These are phyloP conservation scores for Onychomys leucogaster DNA, from an alignment of 2,797 vertebrate genomes.

Conservation along the genomic window DNA sequence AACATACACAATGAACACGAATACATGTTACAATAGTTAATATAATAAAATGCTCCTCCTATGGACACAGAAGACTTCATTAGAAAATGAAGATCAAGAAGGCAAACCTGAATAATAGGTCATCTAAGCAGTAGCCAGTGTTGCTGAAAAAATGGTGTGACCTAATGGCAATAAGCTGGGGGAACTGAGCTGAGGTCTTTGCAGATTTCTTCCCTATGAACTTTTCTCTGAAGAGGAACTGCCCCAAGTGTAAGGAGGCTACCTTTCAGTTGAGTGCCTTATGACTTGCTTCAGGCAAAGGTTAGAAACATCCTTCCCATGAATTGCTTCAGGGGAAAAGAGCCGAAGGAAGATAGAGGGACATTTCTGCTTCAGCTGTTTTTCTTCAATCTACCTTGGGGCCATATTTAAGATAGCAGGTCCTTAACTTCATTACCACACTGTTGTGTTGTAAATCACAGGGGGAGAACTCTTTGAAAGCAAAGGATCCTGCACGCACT, in stretches of 20 bases:
- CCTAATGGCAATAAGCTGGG: not conserved
- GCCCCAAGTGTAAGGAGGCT: not conserved
- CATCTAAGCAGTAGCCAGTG: not conserved
- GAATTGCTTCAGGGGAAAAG: not conserved
- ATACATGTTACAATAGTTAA: not conserved
- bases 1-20: not conserved
- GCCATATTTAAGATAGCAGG: not conserved
- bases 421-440: not conserved
- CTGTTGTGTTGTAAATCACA: not conserved
- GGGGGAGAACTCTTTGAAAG: not conserved
- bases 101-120: not conserved
- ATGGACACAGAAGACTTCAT: not conserved
- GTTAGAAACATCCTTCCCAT: not conserved
- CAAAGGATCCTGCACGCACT: not conserved
- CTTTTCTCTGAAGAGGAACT: not conserved
- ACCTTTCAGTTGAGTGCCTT: not conserved
- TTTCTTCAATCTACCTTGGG: not conserved
- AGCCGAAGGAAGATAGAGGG: not conserved
- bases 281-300: not conserved
- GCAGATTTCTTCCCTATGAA: not conserved
- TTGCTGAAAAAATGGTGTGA: not conserved
- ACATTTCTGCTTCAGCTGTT: not conserved
- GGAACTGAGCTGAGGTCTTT: not conserved
- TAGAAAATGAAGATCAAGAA: not conserved
- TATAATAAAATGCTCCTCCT: not conserved